phyloP scores from a whole-genome alignment of 2,888 invertebrate species.

The Catocala sponsa region DNA sequence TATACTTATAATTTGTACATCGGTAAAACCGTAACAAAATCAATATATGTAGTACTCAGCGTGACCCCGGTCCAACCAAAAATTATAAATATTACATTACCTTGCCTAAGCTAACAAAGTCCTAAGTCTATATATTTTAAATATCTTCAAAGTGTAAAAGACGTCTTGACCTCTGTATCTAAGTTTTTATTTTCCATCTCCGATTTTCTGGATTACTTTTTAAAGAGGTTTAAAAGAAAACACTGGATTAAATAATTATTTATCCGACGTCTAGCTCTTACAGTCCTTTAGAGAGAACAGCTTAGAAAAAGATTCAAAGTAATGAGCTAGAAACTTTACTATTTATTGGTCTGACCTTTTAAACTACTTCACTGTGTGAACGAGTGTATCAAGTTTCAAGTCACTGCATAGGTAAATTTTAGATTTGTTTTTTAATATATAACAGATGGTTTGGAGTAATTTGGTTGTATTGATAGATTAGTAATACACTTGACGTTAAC shows the following conservation, averaged over 20 bases:
- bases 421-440: no score
- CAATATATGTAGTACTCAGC: no score
- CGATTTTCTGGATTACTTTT: neutral
- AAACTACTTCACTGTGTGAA: neutral
- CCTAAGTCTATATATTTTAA: constrained; percentile 1
- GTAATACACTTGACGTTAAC: no score
- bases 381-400: neutral
- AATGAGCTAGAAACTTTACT: neutral
- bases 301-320: neutral
- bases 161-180: neutral
- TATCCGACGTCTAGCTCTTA: neutral
- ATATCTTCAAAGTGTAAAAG: constrained; percentile 1
- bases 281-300: neutral
- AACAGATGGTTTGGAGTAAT: no score
- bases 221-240: neutral
- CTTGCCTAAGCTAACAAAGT: neutral
- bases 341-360: constrained; percentile 4
- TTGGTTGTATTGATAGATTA: no score
- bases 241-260: constrained; percentile 1
- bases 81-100: no score
- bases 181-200: neutral
- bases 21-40: no score
- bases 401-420: no score
- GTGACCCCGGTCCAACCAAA: no score
- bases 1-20: no score